phyloP scores from a whole-genome alignment of 2,797 vertebrate genomes.

The Cirrhinus molitorella region DNA sequence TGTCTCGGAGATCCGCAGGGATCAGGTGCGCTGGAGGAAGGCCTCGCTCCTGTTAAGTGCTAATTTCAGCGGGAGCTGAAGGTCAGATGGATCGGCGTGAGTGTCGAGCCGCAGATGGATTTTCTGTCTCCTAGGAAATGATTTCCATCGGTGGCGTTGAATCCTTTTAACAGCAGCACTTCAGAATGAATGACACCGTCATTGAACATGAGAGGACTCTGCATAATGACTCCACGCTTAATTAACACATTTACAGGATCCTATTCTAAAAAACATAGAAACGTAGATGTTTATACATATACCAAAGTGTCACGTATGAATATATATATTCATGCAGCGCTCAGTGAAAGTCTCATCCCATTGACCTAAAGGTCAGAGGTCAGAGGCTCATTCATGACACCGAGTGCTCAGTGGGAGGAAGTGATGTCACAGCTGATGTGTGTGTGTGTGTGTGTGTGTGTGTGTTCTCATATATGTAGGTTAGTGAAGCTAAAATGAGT shows the following conservation, averaged over 20 bases:
- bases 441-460: neutral
- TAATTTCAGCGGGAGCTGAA: conserved; percentile 56
- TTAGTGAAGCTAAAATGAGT: neutral
- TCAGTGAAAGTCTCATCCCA: conserved; percentile 44
- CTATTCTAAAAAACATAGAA: too few species aligned
- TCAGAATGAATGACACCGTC: conserved; percentile 33
- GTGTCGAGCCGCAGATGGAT: conserved; percentile 73
- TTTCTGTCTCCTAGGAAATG: conserved; percentile 76
- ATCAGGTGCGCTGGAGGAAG: conserved; percentile 22
- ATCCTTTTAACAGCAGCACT: conserved; percentile 37
- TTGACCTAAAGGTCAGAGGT: conserved; percentile 55
- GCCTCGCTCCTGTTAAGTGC: conserved; percentile 3
- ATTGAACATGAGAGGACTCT: conserved; percentile 55
- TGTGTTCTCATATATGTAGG: conserved; percentile 20
- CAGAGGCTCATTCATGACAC: conserved; percentile 38
- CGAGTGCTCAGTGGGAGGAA: conserved; percentile 24
- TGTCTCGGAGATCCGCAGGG: neutral
- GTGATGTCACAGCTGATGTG: neutral
- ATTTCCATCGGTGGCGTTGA: conserved; percentile 48
- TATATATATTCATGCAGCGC: neutral
- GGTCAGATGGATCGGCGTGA: conserved; percentile 64
- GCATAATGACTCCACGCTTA: conserved; percentile 54
- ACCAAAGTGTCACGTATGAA: too few species aligned
- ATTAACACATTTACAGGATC: neutral
- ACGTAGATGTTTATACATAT: too few species aligned